Percentiles rank a stretch among this genome's conserved stretches.
These are phyloP conservation scores for Ephestia elutella DNA, from an alignment of 1,140 invertebrate species.

Conservation along the genomic window DNA sequence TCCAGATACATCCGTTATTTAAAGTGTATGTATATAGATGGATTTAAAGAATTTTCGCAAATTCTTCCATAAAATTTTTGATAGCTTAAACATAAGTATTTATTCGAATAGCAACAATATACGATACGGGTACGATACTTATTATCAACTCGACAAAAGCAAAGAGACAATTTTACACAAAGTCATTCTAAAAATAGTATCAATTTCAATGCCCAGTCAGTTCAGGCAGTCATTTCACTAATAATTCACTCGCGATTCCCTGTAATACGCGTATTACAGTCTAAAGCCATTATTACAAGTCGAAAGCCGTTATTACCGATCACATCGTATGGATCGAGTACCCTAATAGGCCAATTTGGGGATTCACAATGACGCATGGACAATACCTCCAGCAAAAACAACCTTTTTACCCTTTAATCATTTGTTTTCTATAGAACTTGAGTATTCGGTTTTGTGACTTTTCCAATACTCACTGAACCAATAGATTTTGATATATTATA, in stretches of 20 bases:
- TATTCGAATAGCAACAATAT: too few relatives aligned
- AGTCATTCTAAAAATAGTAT: neutral
- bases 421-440: too few relatives aligned
- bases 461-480: too few relatives aligned
- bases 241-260: neutral
- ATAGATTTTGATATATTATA: too few relatives aligned
- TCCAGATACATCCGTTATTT: too few relatives aligned
- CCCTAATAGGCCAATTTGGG: conserved; percentile 1
- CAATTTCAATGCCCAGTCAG: neutral
- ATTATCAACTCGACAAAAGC: too few relatives aligned
- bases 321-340: neutral
- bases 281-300: neutral
- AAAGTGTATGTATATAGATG: too few relatives aligned
- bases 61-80: too few relatives aligned
- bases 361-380: neutral
- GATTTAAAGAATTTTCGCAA: too few relatives aligned
- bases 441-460: too few relatives aligned
- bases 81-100: too few relatives aligned
- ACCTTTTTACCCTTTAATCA: neutral
- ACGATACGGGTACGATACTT: too few relatives aligned
- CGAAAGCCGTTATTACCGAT: neutral
- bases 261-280: neutral
- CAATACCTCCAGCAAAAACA: neutral
- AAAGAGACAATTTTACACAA: neutral
- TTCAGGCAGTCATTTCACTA: neutral